Conservation (phyloP, 2,888 invertebrate genomes). For the Tanytarsus gracilentus region DNA sequence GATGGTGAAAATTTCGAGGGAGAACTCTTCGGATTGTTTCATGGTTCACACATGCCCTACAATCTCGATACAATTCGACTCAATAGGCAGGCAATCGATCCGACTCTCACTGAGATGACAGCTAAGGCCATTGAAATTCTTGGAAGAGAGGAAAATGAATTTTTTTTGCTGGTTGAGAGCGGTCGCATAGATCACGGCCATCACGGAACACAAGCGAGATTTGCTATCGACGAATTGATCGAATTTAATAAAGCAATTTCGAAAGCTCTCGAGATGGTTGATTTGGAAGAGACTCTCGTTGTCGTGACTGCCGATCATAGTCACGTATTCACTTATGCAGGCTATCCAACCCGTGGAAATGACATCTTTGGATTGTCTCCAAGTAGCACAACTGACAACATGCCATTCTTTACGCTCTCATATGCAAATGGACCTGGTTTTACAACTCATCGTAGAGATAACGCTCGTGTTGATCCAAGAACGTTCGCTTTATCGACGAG, state of each 20-base stretch:
- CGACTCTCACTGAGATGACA: conserved; percentile 59
- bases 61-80: conserved; percentile 53
- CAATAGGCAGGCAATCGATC: conserved; percentile 45
- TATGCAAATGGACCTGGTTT: conserved; percentile 69
- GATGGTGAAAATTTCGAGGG: conserved; percentile 49
- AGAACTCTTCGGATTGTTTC: conserved; percentile 57
- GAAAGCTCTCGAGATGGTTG: conserved; percentile 52
- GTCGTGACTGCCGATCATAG: conserved; percentile 74
- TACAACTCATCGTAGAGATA: conserved; percentile 28
- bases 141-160: conserved; percentile 51
- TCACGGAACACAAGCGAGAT: conserved; percentile 57
- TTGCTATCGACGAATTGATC: conserved; percentile 67
- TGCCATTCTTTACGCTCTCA: conserved; percentile 58
- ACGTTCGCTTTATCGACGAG: too few relatives aligned
- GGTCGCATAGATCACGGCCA: conserved; percentile 71
- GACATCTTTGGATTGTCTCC: conserved; percentile 47
- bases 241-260: conserved; percentile 63
- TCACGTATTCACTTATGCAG: conserved; percentile 65
- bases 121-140: conserved; percentile 53
- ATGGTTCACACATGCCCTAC: conserved; percentile 59
- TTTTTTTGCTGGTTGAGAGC: conserved; percentile 62
- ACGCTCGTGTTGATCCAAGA: conserved; percentile 36
- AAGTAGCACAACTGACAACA: conserved; percentile 48
- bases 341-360: conserved; percentile 56
- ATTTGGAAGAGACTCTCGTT: conserved; percentile 61